Percentiles rank a stretch among this genome's conserved stretches.
Evolutionary conservation across 2,113 vertebrate species (phyloP).

Genomic region (Rhegmatorhina hoffmannsi): DNA sequence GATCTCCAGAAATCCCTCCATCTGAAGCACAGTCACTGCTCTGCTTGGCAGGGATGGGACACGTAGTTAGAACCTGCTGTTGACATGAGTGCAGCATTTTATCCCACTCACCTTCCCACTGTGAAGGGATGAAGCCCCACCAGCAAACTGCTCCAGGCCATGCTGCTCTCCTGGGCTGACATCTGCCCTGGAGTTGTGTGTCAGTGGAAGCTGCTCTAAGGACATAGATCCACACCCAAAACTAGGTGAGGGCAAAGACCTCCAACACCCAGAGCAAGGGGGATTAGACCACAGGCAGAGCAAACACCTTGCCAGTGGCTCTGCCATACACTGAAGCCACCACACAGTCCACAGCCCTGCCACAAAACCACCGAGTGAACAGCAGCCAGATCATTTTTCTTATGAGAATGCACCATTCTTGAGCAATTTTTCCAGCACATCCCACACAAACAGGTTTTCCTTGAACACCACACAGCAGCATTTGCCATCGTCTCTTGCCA

Average conservation of each 20-base stretch:
- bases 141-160: not conserved
- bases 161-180: not conserved
- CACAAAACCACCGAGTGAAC: conserved; percentile 32
- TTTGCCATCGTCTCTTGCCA: not conserved
- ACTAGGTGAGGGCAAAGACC: not conserved
- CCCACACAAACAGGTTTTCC: conserved; percentile 26
- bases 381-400: conserved; percentile 20
- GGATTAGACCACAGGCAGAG: not conserved
- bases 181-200: not conserved
- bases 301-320: not conserved
- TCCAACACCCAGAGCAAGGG: not conserved
- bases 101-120: not conserved
- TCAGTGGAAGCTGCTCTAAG: not conserved
- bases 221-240: not conserved
- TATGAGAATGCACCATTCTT: conserved; percentile 31
- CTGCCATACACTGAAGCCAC: not conserved
- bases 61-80: not conserved
- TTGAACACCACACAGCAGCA: not conserved
- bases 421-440: conserved; percentile 53
- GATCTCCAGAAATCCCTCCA: not conserved
- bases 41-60: not conserved
- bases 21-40: not conserved
- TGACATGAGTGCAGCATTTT: not conserved
- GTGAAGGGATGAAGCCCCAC: not conserved
- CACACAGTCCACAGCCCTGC: not conserved